These are phyloP conservation scores for Tenthredo scrophulariae DNA, from an alignment of 2,888 invertebrate genomes.

Conservation along the genomic window DNA sequence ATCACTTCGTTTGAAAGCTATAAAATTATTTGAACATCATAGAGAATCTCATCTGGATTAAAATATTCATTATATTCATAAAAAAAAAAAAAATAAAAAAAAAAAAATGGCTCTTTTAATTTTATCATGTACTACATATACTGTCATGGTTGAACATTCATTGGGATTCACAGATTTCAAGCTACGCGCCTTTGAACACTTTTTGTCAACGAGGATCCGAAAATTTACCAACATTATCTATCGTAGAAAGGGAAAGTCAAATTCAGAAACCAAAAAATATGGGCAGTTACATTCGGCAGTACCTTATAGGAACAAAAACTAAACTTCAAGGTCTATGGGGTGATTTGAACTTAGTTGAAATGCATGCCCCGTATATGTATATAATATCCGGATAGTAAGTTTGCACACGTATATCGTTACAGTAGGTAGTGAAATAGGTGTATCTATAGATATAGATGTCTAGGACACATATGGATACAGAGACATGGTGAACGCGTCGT, in stretches of 20 bases:
- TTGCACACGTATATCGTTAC: slow-evolving; percentile 9
- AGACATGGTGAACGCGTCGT: slow-evolving; percentile 46
- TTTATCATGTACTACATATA: background rate
- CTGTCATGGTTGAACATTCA: background rate
- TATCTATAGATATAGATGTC: background rate
- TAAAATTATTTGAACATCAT: background rate
- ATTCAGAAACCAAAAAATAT: background rate
- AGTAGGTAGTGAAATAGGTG: background rate
- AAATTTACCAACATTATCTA: background rate
- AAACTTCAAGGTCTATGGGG: too few relatives aligned
- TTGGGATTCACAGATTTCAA: background rate
- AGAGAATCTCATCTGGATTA: background rate
- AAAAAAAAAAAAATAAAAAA: too few relatives aligned
- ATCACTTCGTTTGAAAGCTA: background rate
- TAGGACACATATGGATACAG: slow-evolving; percentile 38
- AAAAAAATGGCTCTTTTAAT: background rate
- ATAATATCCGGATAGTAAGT: slow-evolving; percentile 14
- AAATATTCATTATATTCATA: too few relatives aligned
- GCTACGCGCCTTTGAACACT: background rate
- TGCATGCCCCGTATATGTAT: background rate
- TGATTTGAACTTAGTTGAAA: background rate
- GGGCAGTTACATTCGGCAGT: background rate
- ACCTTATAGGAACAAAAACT: background rate
- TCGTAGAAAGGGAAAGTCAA: background rate
- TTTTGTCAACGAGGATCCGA: background rate